Percentiles rank a stretch among this genome's conserved stretches.
phyloP scores from a whole-genome alignment of 2,113 vertebrate genomes.

The Anguilla japonica region DNA sequence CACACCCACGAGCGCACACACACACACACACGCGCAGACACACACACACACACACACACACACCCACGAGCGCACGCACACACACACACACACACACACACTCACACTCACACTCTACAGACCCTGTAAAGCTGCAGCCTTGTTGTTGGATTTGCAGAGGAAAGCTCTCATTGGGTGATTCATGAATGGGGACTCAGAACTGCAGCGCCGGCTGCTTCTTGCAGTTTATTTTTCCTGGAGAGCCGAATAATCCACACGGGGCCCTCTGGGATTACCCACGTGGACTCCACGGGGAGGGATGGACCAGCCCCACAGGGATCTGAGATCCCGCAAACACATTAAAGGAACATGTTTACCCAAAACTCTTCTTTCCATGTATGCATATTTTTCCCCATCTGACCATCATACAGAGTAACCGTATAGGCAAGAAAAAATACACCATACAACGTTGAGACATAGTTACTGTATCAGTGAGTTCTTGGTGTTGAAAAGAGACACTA shows the following conservation, averaged over 20 bases:
- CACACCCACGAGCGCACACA: background rate
- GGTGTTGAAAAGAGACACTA: constrained; percentile 9
- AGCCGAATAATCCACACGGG: background rate
- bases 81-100: background rate
- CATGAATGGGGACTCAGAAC: too few species aligned
- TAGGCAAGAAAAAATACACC: too few species aligned
- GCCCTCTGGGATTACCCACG: background rate
- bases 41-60: background rate
- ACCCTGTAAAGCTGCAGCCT: background rate
- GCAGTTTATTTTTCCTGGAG: background rate
- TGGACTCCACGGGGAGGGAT: background rate
- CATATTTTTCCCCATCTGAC: too few species aligned
- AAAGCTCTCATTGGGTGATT: too few species aligned
- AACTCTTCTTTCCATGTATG: too few species aligned
- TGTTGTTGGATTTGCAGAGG: too few species aligned
- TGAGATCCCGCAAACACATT: constrained; percentile 39
- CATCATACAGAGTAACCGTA: too few species aligned
- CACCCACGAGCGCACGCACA: background rate
- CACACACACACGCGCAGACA: background rate
- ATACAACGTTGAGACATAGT: too few species aligned
- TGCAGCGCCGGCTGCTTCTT: background rate
- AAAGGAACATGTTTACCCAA: too few species aligned
- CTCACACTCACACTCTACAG: background rate
- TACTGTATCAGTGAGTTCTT: too few species aligned
- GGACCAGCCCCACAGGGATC: constrained; percentile 42